Percentiles rank a stretch among this genome's conserved stretches.
phyloP scores from a whole-genome alignment of 2,797 vertebrate genomes.

The Helicolenus hilgendorfi region DNA sequence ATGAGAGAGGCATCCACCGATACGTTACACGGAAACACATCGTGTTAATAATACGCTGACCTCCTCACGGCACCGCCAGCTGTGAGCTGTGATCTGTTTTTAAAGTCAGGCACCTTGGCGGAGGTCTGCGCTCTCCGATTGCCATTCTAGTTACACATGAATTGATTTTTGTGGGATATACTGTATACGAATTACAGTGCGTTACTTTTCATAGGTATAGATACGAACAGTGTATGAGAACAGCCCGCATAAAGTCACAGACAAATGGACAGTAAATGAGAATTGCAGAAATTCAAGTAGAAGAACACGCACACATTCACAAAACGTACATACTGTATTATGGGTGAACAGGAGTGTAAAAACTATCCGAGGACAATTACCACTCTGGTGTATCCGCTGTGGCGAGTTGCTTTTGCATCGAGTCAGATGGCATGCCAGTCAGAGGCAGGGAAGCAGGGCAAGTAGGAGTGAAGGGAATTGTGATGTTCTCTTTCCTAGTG shows the following conservation, averaged over 20 bases:
- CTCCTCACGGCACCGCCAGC: too few species aligned
- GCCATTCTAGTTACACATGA: too few species aligned
- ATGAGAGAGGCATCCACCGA: too few species aligned
- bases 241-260: not conserved
- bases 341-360: conserved; percentile 35
- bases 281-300: not conserved
- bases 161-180: too few species aligned
- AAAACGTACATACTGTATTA: conserved; percentile 6
- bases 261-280: conserved; percentile 5
- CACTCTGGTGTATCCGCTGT: conserved; percentile 40
- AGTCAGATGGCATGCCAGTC: conserved; percentile 72
- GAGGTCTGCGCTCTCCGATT: too few species aligned
- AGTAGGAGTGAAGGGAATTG: conserved; percentile 67
- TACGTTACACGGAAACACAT: too few species aligned
- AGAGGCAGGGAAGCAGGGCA: conserved; percentile 62
- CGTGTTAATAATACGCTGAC: too few species aligned
- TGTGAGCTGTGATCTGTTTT: too few species aligned
- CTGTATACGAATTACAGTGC: too few species aligned
- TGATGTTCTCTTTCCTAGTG: conserved; percentile 34
- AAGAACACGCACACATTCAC: not conserved
- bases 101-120: too few species aligned
- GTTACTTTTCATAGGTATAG: too few species aligned
- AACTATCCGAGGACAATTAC: conserved; percentile 44
- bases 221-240: too few species aligned
- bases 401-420: conserved; percentile 56